Evolutionary conservation across 30 jellyfish, hydroid and myxozoan species (phyloP), one percentile per base, ranked within the genome.

Genomic region (Phacellophora camtschatica): DNA sequence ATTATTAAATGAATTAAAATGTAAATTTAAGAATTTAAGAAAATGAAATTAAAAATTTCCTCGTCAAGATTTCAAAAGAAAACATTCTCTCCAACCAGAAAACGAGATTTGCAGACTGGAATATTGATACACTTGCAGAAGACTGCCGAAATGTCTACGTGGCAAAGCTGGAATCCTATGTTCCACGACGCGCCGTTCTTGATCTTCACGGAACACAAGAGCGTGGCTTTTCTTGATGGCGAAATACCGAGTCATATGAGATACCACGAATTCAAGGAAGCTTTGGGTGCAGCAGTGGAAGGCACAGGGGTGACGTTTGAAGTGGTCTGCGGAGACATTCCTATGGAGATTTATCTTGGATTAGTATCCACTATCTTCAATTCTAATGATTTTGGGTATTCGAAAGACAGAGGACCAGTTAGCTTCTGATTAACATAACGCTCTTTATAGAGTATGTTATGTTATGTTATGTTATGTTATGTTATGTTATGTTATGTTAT

Each of bases 91-190:
- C 24, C 4, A 54, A 69, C 24, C 50, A 89, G 97, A 69, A 37
- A 89, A 15, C 83, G 97, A 25, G 83, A 71, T 27, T 72, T 66
- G 27, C 96, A 82, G 50, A 82, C 92, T 18, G 97, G 97, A 6
- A 69, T 89, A 4, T 93, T 95, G 8, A 50, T 89, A 29, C 90
- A 87, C 27, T 37, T 83, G 59, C 57, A 89, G 92, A 89, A 89
- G 43, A 76, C 46, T 48, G 49, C 42, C 63, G 89, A 70, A 5
- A 35, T 89, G 61, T 48, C 97, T 1, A 15, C 36, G 43, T 69
- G 94, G 97, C 94, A 89, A 50, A 88, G 88, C 19, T 89, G 92
- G 88, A 89, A 86, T 65, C 97, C 97, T 37, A 42, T 89, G 34
- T 82, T 71, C 72, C 74, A 66, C 28, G 63, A 71, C 23, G 46